Base-by-base conservation (phyloP, 2,113 vertebrate genomes). In the Globicephala melas region DNA sequence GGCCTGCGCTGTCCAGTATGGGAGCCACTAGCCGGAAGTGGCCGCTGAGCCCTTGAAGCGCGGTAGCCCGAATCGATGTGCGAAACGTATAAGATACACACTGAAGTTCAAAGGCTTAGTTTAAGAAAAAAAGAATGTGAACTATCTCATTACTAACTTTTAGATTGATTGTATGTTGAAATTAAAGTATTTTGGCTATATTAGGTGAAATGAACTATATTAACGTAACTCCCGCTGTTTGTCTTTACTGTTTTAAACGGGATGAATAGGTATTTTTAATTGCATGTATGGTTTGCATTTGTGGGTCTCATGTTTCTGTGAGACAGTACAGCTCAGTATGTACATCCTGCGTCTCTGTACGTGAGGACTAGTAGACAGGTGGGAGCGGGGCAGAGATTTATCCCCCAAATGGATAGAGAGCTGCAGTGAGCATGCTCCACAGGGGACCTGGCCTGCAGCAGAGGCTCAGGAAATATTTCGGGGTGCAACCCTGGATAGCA, bases 61-160 rank as follows among this genome's bases (percentile, higher is more conserved):
- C 63, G n/a, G 25, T 25, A 14, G 13, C 38, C 60, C 10, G 3
- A 25, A 12, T 21, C 3, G 10, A 31, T 20, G 20, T 44, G 11
- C 18, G n/a, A 0, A 44, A 4, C 4, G 8, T 31, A 6, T 11
- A 80, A 62, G 84, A 28, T 11, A 17, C 2, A 38, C 6, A 2
- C 4, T 33, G 20, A 7, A 15, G 6, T 81, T 89, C 74, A 58
- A 41, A 68, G 73, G 62, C 50, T 50, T 76, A 13, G 23, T 6
- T 79, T 53, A 3, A 31, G 0, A 1, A 6, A 13, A 20, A 58
- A 68, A 55, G 50, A 76, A 31, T 5, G 23, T 55, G 41, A 92
- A 38, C 20, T 18, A 10, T 20, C 65, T 79, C 23, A 2, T 47
- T 36, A 20, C 38, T 58, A 77, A 55, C 41, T 50, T 70, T 25